Conservation (phyloP, 2,113 vertebrate genomes). For the Phylloscopus trochiloides region DNA sequence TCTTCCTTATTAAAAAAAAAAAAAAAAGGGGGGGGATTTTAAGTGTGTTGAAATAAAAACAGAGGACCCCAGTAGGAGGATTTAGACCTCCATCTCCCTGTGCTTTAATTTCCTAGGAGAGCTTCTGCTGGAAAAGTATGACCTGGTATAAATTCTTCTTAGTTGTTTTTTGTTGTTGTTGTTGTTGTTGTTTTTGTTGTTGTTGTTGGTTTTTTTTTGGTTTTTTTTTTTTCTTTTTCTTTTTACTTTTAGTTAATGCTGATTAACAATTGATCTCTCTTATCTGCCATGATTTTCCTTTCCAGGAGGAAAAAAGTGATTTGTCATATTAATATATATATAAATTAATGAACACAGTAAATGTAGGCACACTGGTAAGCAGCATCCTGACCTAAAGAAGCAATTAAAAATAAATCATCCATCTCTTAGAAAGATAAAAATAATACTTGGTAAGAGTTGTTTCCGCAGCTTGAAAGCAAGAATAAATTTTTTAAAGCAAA, state of each 20-base stretch:
- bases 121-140: not conserved
- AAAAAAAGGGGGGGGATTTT: not conserved
- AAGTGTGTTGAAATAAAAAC: not conserved
- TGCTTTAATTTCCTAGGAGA: not conserved
- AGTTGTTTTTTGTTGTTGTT: not conserved
- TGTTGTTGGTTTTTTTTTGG: too few species aligned
- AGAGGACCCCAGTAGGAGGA: not conserved
- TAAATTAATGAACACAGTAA: slow-evolving; percentile 36
- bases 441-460: slow-evolving; percentile 62
- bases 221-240: not conserved
- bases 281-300: not conserved
- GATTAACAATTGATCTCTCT: slow-evolving; percentile 24
- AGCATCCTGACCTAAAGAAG: slow-evolving; percentile 53
- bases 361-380: slow-evolving; percentile 1
- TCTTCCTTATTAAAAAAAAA: too few species aligned
- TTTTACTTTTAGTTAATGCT: not conserved
- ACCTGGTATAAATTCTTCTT: not conserved
- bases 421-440: slow-evolving; percentile 64
- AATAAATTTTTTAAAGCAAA: slow-evolving; percentile 67
- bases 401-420: slow-evolving; percentile 72
- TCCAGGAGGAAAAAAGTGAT: not conserved
- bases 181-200: too few species aligned
- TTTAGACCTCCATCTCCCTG: not conserved
- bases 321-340: not conserved
- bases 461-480: slow-evolving; percentile 56